Conservation (phyloP, 92 coral and sea anemone species). For the Epizoanthus ramosus region DNA sequence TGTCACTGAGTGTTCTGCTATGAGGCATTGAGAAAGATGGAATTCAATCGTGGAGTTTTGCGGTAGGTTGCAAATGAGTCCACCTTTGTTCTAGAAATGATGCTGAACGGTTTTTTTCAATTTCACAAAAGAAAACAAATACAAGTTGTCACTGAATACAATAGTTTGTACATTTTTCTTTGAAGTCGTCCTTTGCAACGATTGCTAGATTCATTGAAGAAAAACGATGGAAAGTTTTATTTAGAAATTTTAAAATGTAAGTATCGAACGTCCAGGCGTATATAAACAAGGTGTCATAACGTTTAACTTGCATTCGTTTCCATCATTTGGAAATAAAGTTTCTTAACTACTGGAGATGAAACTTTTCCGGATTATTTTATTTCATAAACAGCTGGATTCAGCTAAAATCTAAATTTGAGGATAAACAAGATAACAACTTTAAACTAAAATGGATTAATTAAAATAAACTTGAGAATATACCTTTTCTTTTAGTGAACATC, state of each 20-base stretch:
- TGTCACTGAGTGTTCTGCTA: neutral
- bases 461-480: conserved; percentile 40
- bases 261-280: neutral
- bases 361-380: neutral
- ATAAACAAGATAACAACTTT: neutral
- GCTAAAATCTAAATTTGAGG: neutral
- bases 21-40: neutral
- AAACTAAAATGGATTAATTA: neutral
- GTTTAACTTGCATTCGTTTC: neutral
- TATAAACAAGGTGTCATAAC: neutral
- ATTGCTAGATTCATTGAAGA: neutral
- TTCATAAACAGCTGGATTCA: neutral
- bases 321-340: neutral
- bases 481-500: conserved; percentile 98
- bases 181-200: neutral
- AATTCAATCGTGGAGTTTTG: neutral
- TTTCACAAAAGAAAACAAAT: conserved; percentile 26
- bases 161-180: neutral
- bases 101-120: conserved; percentile 9
- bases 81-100: conserved; percentile 14
- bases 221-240: neutral
- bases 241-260: neutral
- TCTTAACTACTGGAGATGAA: conserved; percentile 1
- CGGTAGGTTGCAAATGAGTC: neutral
- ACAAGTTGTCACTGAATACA: conserved; percentile 11